These are phyloP conservation scores for Myotis yumanensis DNA, from an alignment of 2,113 vertebrate species.

Conservation along the genomic window DNA sequence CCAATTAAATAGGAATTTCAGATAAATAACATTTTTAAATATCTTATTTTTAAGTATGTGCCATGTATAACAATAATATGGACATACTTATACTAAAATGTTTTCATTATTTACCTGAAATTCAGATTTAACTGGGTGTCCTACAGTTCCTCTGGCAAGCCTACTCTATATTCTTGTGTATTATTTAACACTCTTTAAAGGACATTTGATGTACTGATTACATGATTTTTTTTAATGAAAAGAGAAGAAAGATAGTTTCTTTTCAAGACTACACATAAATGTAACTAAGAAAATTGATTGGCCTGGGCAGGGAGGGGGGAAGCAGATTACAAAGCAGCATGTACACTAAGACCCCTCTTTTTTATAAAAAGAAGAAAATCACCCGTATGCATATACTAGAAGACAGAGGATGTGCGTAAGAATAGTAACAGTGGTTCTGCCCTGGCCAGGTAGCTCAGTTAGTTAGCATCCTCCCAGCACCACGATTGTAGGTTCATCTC, in stretches of 20 bases:
- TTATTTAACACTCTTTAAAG: slow-evolving; percentile 7
- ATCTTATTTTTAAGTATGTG: not conserved
- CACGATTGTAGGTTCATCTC: too few species aligned
- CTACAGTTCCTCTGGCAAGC: not conserved
- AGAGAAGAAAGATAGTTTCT: not conserved
- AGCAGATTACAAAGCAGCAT: slow-evolving; percentile 13
- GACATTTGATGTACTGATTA: not conserved
- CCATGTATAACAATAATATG: not conserved
- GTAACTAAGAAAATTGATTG: not conserved
- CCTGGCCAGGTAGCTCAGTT: too few species aligned
- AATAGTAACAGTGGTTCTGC: not conserved
- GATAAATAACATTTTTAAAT: not conserved
- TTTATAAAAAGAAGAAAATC: not conserved
- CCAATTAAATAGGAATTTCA: slow-evolving; percentile 33
- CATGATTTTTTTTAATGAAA: not conserved
- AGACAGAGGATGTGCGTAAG: not conserved
- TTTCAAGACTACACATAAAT: not conserved
- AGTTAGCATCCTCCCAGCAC: too few species aligned
- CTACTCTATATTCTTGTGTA: not conserved
- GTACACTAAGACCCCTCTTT: not conserved
- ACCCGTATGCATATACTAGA: not conserved
- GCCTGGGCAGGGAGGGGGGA: not conserved
- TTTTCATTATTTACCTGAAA: not conserved
- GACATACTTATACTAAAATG: not conserved
- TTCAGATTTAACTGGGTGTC: not conserved